phyloP scores from a whole-genome alignment of 2,113 vertebrate species.

The Brachyhypopomus gauderio region DNA sequence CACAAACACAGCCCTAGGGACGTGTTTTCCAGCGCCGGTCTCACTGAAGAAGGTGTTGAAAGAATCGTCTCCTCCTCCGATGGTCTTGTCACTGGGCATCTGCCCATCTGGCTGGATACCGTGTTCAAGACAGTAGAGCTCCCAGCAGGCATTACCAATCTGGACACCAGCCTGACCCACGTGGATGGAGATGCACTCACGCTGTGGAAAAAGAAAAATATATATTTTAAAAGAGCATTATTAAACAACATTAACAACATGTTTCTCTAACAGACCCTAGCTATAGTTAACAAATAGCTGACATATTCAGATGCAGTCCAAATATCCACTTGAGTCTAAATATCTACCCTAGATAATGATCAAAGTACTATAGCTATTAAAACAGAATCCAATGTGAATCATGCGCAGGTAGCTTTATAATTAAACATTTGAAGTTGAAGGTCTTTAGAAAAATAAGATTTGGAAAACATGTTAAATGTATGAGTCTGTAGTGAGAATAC shows the following conservation, averaged over 20 bases:
- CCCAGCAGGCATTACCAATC: constrained; percentile 76
- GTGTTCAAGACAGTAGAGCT: constrained; percentile 69
- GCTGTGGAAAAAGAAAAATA: constrained; percentile 53
- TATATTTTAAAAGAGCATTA: not conserved
- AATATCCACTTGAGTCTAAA: no score
- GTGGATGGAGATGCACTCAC: constrained; percentile 75
- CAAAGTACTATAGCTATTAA: no score
- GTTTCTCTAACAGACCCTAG: no score
- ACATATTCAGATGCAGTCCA: not conserved
- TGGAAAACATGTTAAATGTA: no score
- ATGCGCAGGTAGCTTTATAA: no score
- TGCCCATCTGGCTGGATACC: constrained; percentile 62
- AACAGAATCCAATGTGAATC: no score
- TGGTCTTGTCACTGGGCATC: constrained; percentile 75
- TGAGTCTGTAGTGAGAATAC: no score
- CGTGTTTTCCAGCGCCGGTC: constrained; percentile 74
- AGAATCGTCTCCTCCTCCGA: constrained; percentile 72
- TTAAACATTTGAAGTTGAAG: no score
- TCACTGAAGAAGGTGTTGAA: constrained; percentile 77
- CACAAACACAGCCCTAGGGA: constrained; percentile 77
- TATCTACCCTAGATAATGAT: no score
- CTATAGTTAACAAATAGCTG: not conserved
- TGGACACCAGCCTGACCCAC: constrained; percentile 76
- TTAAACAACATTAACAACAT: not conserved
- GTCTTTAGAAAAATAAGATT: no score